Evolutionary conservation across 2,797 vertebrate genomes (phyloP).

Genomic region (Iguana delicatissima): DNA sequence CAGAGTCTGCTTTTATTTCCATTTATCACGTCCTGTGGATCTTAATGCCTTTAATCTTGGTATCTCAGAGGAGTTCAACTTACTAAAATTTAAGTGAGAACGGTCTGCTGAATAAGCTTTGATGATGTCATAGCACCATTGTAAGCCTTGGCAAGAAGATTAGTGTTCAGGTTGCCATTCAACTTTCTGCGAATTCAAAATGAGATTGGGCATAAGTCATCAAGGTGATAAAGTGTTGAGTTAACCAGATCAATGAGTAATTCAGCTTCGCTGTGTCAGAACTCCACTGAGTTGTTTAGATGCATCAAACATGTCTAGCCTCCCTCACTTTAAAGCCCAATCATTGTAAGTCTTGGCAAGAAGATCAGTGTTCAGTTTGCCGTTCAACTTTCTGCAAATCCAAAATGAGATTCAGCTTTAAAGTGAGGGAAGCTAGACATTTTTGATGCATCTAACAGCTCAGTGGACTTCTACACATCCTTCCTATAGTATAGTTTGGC

Average conservation of each 20-base stretch:
- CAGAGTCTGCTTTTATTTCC: background rate
- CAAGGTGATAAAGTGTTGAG: too few species aligned
- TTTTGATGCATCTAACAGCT: background rate
- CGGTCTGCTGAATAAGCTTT: background rate
- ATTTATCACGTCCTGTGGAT: background rate
- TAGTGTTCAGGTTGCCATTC: background rate
- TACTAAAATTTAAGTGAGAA: background rate
- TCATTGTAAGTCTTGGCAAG: background rate
- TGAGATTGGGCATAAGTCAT: constrained; percentile 1
- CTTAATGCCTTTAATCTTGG: background rate
- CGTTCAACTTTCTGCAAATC: background rate
- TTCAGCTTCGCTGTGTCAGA: background rate
- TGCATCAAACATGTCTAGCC: background rate
- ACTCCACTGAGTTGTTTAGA: background rate
- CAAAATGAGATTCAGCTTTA: constrained; percentile 16
- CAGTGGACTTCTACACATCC: background rate
- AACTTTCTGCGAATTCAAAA: constrained; percentile 22
- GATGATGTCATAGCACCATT: background rate
- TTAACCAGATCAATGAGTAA: too few species aligned
- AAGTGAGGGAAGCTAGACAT: background rate
- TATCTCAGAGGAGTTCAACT: background rate
- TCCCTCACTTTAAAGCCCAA: background rate
- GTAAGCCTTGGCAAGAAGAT: background rate
- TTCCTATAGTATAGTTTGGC: constrained; percentile 24
- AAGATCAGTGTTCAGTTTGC: background rate